These are phyloP conservation scores for Cheilosia soror DNA, from an alignment of 2,888 invertebrate genomes.

Conservation along the genomic window DNA sequence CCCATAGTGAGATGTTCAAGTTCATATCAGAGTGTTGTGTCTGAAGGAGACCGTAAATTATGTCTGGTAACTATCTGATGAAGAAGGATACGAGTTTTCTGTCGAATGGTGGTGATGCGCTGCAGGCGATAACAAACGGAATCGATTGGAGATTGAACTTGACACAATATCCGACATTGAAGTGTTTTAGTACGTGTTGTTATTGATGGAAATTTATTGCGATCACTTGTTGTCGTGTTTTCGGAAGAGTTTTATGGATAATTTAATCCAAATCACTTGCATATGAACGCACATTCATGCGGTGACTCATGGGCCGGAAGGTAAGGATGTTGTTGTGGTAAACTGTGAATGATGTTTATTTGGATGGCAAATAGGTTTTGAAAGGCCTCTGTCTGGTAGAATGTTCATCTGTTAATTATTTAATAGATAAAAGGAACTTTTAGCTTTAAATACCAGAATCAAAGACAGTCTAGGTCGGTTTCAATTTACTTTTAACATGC, in stretches of 20 bases:
- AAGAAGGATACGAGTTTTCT: background rate
- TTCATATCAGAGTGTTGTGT: background rate
- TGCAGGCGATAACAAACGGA: too few relatives aligned
- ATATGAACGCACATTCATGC: background rate
- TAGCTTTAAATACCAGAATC: too few relatives aligned
- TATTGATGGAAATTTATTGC: background rate
- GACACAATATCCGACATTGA: slow-evolving; percentile 4
- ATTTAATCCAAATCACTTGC: background rate
- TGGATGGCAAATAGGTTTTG: too few relatives aligned
- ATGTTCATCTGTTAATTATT: too few relatives aligned
- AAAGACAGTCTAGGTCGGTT: too few relatives aligned
- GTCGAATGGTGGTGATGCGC: background rate
- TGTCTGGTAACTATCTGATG: background rate
- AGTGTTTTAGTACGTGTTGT: background rate
- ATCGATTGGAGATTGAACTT: background rate
- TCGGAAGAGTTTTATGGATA: background rate
- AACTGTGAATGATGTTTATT: too few relatives aligned
- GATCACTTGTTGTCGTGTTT: background rate
- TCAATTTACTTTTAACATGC: too few relatives aligned
- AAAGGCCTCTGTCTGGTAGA: too few relatives aligned
- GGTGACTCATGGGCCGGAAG: background rate
- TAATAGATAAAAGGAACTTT: too few relatives aligned
- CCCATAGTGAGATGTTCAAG: background rate
- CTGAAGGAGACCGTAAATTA: background rate
- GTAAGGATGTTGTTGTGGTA: background rate